Evolutionary conservation across 2,888 invertebrate species (phyloP), one percentile per base, ranked within the genome.

Genomic region (Anarsia innoxiella): DNA sequence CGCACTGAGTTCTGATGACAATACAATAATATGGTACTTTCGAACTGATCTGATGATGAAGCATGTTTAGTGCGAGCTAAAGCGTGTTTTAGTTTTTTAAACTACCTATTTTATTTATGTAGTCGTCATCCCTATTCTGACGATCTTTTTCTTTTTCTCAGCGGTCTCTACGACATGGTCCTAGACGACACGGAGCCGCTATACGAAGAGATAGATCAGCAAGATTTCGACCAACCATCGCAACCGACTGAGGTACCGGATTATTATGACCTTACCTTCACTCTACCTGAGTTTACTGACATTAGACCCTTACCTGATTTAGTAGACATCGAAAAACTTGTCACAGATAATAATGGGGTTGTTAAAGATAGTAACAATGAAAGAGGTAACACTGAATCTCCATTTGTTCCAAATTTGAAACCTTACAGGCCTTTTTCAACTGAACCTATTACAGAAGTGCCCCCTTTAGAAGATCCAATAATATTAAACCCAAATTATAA

Each of bases 141-240:
- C n/a, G n/a, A n/a, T 35, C 10, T 37, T 42, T 45, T 29, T 37
- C 36, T 55, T 56, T 44, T 66, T 42, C 59, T 0, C 71, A 83
- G 83, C 59, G 83, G 80, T 49, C 79, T 74, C 35, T 78, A 80
- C 75, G 78, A 79, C 55, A 76, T 75, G 48, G 74, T 78, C 30
- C 52, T 79, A 46, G 78, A 80, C 71, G 73, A 80, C 42, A 64
- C 59, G 52, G 78, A 79, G 58, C 66, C 67, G 44, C 57, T 70
- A 12, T 73, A 65, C 71, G 71, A 76, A 44, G 53, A 59, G 50
- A 64, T 64, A 64, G 73, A 75, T 53, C 70, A 62, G 70, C 69
- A 66, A 48, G 71, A 72, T 71, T 73, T 65, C 65, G 76, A 69
- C 71, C 76, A 55, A 49, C 67, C 60, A 62, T 76, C 68, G 50